Conservation (phyloP, 2,113 vertebrate genomes). For the Ceyx margarethae region DNA sequence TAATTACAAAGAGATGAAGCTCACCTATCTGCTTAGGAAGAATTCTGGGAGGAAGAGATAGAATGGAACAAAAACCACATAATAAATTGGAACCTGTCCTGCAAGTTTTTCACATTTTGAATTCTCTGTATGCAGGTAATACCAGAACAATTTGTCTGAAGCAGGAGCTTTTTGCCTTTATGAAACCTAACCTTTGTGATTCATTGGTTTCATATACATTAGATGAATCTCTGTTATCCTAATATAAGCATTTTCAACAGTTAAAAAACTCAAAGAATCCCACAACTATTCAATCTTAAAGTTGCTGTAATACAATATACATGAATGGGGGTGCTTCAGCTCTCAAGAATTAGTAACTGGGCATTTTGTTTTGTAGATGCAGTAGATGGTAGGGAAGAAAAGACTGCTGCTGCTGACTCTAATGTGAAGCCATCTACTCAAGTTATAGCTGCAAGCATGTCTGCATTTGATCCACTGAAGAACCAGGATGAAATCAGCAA, state of each 20-base stretch:
- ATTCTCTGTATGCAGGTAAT: not conserved
- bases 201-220: not conserved
- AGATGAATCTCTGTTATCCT: not conserved
- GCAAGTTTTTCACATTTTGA: not conserved
- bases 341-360: not conserved
- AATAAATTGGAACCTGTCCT: not conserved
- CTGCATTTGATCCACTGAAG: conserved; percentile 96
- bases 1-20: not conserved
- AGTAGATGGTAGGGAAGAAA: conserved; percentile 86
- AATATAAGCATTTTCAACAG: not conserved
- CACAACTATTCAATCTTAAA: not conserved
- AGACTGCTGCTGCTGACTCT: conserved; percentile 81
- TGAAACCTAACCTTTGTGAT: not conserved
- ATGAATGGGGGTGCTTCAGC: not conserved
- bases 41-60: not conserved
- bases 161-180: not conserved
- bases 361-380: conserved; percentile 72
- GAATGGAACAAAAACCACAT: not conserved
- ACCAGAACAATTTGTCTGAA: not conserved
- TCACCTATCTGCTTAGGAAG: not conserved
- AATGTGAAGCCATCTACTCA: conserved; percentile 87
- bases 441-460: conserved; percentile 98
- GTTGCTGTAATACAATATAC: not conserved
- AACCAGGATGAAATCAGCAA: conserved; percentile 98
- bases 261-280: not conserved